Evolutionary conservation across 2,888 invertebrate species (phyloP).

Genomic region (Teleogryllus oceanicus): DNA sequence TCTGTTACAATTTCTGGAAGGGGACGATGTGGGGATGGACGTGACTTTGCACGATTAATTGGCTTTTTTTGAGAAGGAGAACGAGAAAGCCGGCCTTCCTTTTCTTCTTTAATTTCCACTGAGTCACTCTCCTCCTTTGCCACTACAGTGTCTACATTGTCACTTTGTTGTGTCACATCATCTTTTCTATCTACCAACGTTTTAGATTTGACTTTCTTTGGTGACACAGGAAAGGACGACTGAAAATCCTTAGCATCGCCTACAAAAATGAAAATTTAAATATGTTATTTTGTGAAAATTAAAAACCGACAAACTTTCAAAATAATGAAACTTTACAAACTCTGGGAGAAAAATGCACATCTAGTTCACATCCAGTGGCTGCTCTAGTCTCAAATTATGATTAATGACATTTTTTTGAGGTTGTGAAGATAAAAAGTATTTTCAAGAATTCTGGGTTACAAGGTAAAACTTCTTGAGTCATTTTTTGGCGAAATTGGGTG

Average conservation of each 20-base stretch:
- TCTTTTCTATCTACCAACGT: background rate
- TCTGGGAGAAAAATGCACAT: too few relatives aligned
- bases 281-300: too few relatives aligned
- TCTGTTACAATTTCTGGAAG: conserved; percentile 48
- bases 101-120: background rate
- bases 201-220: conserved; percentile 24
- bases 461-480: too few relatives aligned
- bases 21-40: conserved; percentile 56
- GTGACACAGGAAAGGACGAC: conserved; percentile 36
- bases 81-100: background rate
- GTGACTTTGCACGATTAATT: conserved; percentile 59
- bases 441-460: too few relatives aligned
- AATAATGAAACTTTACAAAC: too few relatives aligned
- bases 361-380: too few relatives aligned
- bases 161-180: background rate
- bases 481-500: too few relatives aligned
- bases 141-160: background rate
- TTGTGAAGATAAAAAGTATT: too few relatives aligned
- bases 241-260: conserved; percentile 56
- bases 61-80: conserved; percentile 39
- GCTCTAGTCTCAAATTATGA: too few relatives aligned
- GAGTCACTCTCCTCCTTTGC: background rate
- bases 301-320: too few relatives aligned
- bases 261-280: conserved; percentile 38
- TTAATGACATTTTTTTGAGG: too few relatives aligned